Conservation (phyloP, 1,140 invertebrate species). For the Paraescarpia echinospica region DNA sequence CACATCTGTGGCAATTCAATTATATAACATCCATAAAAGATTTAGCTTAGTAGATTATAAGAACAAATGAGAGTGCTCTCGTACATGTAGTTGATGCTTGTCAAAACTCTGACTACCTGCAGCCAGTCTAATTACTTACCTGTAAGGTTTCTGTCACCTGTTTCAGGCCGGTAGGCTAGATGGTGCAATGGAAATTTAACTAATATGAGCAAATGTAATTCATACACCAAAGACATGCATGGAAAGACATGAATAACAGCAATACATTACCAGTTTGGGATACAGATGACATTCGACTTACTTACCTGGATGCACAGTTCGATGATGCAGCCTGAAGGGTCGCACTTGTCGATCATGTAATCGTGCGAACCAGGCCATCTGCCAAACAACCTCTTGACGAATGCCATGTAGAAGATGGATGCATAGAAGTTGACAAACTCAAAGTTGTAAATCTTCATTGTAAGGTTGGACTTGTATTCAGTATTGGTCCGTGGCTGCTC, state of each 20-base stretch:
- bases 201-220: background rate
- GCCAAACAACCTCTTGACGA: slow-evolving; percentile 69
- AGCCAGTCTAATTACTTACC: too few species aligned
- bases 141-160: too few species aligned
- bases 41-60: too few species aligned
- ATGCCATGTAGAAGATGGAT: slow-evolving; percentile 94
- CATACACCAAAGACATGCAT: background rate
- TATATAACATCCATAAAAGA: too few species aligned
- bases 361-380: slow-evolving; percentile 21
- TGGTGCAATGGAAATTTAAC: too few species aligned
- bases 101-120: too few species aligned
- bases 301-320: slow-evolving; percentile 92
- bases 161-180: too few species aligned
- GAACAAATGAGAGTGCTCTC: too few species aligned
- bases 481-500: slow-evolving; percentile 88
- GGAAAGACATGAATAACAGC: background rate
- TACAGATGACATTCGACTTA: background rate
- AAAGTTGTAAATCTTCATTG: slow-evolving; percentile 96
- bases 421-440: slow-evolving; percentile 97
- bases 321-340: slow-evolving; percentile 75
- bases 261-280: background rate
- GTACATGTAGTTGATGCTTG: too few species aligned
- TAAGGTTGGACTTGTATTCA: slow-evolving; percentile 94
- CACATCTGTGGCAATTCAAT: too few species aligned
- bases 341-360: slow-evolving; percentile 21